Evolutionary conservation across 2,888 invertebrate species (phyloP), one percentile per base, ranked within the genome.

Genomic region (Lasioglossum lativentre): DNA sequence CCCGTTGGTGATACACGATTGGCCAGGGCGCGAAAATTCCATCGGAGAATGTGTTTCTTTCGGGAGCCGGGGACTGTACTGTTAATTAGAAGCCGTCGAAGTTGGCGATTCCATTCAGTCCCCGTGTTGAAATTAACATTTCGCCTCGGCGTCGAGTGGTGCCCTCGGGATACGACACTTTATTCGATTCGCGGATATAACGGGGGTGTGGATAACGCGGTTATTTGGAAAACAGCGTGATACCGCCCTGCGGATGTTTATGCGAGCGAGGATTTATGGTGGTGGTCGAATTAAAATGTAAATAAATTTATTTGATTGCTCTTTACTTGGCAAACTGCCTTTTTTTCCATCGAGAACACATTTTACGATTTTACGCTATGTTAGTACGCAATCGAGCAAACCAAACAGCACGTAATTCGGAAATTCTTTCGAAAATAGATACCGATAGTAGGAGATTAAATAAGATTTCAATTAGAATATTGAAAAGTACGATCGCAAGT

Each of bases 71-170:
- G 56, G 79, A 47, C 27, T 16, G 5, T 8, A n/a, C 23, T 27
- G 77, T 84, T 85, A 78, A 85, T 85, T 85, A 78, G 75, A 78
- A 42, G 47, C 56, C 30, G 42, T 42, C 71, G 78, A 68, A 75
- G 71, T 75, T 71, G 30, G 59, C 84, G 75, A 52, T 45, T 14
- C 40, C 66, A 73, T 71, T 23, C 59, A 8, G 59, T 27, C 47
- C 59, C 68, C 63, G 76, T 45, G 52, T 52, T 6, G 75, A 66
- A 84, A 85, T 85, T 78, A 85, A 84, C 85, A 72, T 84, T 84
- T 84, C n/a, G 27, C 75, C 27, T 5, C n/a, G 38, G n/a, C 27
- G 76, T 14, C 75, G 52, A 73, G 68, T n/a, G 52, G 23, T 47
- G 38, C 84, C 84, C 84, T 12, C 71, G 84, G 85, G 78, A 78